phyloP scores from a whole-genome alignment of 2,888 invertebrate species.

The Cepaea hortensis region DNA sequence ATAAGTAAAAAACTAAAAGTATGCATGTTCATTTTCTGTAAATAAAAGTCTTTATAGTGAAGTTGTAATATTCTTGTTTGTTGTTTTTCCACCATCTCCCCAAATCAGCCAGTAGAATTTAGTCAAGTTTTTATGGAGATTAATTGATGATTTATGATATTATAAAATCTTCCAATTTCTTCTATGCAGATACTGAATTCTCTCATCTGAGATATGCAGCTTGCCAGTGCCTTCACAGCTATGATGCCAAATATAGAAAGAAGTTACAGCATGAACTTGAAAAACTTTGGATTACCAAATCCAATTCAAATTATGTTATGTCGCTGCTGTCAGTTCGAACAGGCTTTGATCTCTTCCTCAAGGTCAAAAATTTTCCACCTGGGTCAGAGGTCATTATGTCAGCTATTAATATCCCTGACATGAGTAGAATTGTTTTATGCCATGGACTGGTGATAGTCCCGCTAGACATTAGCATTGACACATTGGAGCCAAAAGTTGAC shows the following conservation, averaged over 20 bases:
- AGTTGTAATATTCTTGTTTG: too few species aligned
- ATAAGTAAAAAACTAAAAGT: too few species aligned
- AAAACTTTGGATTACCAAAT: conserved; percentile 59
- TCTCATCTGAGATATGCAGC: conserved; percentile 58
- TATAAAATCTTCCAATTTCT: too few species aligned
- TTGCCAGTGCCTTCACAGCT: conserved; percentile 54
- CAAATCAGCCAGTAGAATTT: too few species aligned
- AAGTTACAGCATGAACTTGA: conserved; percentile 55
- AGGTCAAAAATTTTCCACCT: conserved; percentile 70
- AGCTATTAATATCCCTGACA: conserved; percentile 76
- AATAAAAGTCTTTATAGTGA: too few species aligned
- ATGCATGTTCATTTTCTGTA: too few species aligned
- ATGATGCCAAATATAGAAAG: conserved; percentile 46
- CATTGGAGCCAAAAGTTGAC: conserved; percentile 71
- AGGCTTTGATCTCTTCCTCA: conserved; percentile 71
- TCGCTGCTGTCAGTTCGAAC: conserved; percentile 71
- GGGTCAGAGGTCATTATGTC: conserved; percentile 76
- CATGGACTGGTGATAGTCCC: conserved; percentile 73
- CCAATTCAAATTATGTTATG: conserved; percentile 65
- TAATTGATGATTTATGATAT: too few species aligned
- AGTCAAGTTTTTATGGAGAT: too few species aligned
- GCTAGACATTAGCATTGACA: conserved; percentile 73
- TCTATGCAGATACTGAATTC: conserved; percentile 59
- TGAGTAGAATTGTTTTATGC: conserved; percentile 63
- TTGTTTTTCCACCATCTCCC: too few species aligned